These are phyloP conservation scores for Tridacna crocea DNA, from an alignment of 2,888 invertebrate species.

Conservation along the genomic window DNA sequence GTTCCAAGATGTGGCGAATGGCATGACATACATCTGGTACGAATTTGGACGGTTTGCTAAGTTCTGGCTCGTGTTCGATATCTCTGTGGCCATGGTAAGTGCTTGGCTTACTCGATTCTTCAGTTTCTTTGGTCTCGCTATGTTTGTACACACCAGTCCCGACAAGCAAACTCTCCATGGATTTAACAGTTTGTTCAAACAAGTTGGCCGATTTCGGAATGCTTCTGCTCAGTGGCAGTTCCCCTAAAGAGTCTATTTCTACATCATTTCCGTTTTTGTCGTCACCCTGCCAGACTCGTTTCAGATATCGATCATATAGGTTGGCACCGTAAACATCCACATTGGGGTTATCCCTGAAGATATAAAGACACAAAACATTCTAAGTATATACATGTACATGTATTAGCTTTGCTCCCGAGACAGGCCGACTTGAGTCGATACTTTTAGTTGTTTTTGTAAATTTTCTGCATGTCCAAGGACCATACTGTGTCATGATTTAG, in stretches of 20 bases:
- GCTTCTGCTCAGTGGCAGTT: conserved; percentile 75
- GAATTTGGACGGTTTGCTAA: conserved; percentile 78
- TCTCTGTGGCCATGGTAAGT: conserved; percentile 82
- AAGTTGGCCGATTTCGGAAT: conserved; percentile 77
- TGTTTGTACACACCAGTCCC: conserved; percentile 82
- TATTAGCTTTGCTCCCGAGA: too few species aligned
- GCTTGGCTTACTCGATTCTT: conserved; percentile 53
- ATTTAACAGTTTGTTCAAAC: conserved; percentile 78
- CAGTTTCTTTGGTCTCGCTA: conserved; percentile 51
- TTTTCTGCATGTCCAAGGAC: too few species aligned
- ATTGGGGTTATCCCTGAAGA: conserved; percentile 82
- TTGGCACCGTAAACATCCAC: conserved; percentile 84
- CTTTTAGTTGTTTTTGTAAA: too few species aligned
- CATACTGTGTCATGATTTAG: too few species aligned
- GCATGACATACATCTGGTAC: conserved; percentile 79
- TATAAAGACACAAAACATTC: background rate
- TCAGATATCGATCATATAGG: conserved; percentile 80
- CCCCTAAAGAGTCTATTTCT: conserved; percentile 44
- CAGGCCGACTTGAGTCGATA: too few species aligned
- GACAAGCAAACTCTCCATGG: conserved; percentile 80
- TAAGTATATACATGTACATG: too few species aligned
- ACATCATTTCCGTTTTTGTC: conserved; percentile 59
- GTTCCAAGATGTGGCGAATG: conserved; percentile 78
- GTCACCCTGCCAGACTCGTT: conserved; percentile 49
- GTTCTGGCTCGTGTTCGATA: conserved; percentile 78